Percentiles rank a stretch among this genome's conserved stretches.
These are phyloP conservation scores for Austrofundulus limnaeus DNA, from an alignment of 2,113 vertebrate species.

Conservation along the genomic window DNA sequence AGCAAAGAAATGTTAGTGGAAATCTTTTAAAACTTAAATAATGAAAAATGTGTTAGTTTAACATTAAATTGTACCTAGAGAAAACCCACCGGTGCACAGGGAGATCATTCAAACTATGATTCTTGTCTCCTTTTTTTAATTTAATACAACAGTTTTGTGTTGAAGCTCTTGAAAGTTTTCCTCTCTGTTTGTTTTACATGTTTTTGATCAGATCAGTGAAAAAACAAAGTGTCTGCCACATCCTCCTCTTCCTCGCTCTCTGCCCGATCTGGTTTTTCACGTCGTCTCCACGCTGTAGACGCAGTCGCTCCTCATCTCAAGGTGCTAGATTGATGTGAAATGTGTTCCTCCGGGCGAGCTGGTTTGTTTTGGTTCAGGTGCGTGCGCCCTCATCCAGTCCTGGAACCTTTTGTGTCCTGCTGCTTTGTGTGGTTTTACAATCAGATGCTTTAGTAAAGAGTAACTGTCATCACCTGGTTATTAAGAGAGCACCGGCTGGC, in stretches of 20 bases:
- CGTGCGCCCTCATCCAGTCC: neutral
- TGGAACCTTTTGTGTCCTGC: conserved; percentile 1
- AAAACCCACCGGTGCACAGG: no score
- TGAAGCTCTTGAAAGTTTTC: no score
- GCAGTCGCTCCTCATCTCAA: conserved; percentile 49
- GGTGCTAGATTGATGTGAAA: conserved; percentile 70
- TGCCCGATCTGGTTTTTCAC: neutral
- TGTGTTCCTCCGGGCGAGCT: conserved; percentile 17
- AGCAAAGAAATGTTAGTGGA: no score
- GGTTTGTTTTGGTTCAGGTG: conserved; percentile 3
- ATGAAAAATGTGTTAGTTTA: no score
- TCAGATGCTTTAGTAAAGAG: conserved; percentile 16
- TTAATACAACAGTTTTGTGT: no score
- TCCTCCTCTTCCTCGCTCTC: neutral
- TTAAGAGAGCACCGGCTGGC: conserved; percentile 41
- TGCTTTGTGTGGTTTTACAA: conserved; percentile 13
- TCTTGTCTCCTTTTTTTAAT: no score
- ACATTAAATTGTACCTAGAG: no score
- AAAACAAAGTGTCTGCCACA: conserved; percentile 12
- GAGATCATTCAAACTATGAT: no score
- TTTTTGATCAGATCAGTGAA: neutral
- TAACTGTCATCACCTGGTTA: conserved; percentile 61
- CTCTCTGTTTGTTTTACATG: neutral
- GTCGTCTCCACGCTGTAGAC: neutral
- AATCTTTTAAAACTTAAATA: no score